Evolutionary conservation across 2,888 invertebrate species (phyloP), one percentile per base, ranked within the genome.

Genomic region (Drosophila maculinotata): DNA sequence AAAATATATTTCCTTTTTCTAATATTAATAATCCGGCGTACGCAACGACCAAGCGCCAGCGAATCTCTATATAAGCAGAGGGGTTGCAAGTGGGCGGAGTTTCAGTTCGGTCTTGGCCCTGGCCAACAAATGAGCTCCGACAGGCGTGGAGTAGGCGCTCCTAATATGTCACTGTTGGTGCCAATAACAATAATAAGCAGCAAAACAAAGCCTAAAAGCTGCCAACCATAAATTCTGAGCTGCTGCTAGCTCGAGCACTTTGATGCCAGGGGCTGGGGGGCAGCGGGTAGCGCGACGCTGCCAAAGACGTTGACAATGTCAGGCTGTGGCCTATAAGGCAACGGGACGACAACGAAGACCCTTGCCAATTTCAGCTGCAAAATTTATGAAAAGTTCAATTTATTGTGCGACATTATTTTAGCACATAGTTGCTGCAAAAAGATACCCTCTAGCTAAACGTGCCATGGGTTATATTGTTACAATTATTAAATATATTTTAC

Each of bases 141-240:
- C 81, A 82, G 69, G 54, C 72, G 56, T 39, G 64, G 62, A 59
- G 70, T 52, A 69, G 69, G 63, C 51, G 69, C 74, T 71, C 68
- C 74, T 74, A 87, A 86, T 86, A 81, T 86, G 88, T 87, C 84
- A 86, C 85, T 88, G 83, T 86, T 86, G 85, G 88, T 86, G 86
- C 79, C 86, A 88, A 86, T 87, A 86, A 86, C 85, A 86, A 86
- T 88, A 86, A 88, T 83, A 83, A 81, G 83, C 86, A 80, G 87
- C 85, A 81, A 83, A 83, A 87, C 85, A 83, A 81, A 84, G 82
- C 84, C 82, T 81, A 82, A 81, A 83, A 86, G 84, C 87, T 83
- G 82, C 64, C 87, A 76, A 76, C 81, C 84, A 83, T 86, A 83
- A 83, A 83, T 83, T 86, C 75, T 73, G 68, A 60, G 67, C 77